A percentile compares a stretch with the other conserved stretches of the same genome.
These are phyloP conservation scores for Triplophysa rosa DNA, from an alignment of 2,113 vertebrate species.

Conservation along the genomic window DNA sequence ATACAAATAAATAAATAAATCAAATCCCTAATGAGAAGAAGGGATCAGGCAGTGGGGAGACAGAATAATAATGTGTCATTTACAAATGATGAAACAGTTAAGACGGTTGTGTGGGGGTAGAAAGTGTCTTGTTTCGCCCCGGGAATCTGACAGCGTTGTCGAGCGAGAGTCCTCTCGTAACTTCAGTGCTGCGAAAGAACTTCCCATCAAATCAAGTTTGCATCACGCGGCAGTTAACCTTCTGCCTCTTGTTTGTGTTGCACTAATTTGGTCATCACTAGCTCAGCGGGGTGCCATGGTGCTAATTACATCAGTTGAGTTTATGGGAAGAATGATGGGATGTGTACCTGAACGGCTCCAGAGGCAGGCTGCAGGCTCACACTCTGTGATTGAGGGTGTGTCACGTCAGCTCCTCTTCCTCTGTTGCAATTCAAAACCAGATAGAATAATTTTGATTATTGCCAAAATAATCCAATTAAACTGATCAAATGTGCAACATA, in stretches of 20 bases:
- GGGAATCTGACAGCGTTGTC: slow-evolving; percentile 51
- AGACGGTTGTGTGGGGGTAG: slow-evolving; percentile 33
- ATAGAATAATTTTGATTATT: slow-evolving; percentile 7
- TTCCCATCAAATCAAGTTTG: slow-evolving; percentile 32
- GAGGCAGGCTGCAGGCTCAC: slow-evolving; percentile 33
- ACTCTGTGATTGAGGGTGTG: slow-evolving; percentile 22
- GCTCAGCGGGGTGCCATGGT: slow-evolving; percentile 43
- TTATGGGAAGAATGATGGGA: slow-evolving; percentile 47
- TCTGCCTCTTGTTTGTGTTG: slow-evolving; percentile 32
- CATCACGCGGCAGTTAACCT: slow-evolving; percentile 40
- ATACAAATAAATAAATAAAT: slow-evolving; percentile 15
- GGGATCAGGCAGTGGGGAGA: slow-evolving; percentile 32
- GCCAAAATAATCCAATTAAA: slow-evolving; percentile 9
- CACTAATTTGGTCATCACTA: slow-evolving; percentile 52
- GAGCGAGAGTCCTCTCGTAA: slow-evolving; percentile 39
- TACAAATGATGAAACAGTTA: slow-evolving; percentile 38
- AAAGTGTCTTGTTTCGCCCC: slow-evolving; percentile 39
- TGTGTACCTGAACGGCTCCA: slow-evolving; percentile 44
- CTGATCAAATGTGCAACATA: not conserved
- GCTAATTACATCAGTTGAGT: slow-evolving; percentile 56
- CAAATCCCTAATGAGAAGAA: slow-evolving; percentile 34
- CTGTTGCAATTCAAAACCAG: slow-evolving; percentile 8
- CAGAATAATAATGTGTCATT: slow-evolving; percentile 36
- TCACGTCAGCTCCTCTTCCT: not conserved
- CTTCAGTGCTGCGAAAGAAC: slow-evolving; percentile 5